Percentiles rank a stretch among this genome's conserved stretches.
Evolutionary conservation across 1,140 invertebrate genomes (phyloP).

Genomic region (Dreissena rostriformis): DNA sequence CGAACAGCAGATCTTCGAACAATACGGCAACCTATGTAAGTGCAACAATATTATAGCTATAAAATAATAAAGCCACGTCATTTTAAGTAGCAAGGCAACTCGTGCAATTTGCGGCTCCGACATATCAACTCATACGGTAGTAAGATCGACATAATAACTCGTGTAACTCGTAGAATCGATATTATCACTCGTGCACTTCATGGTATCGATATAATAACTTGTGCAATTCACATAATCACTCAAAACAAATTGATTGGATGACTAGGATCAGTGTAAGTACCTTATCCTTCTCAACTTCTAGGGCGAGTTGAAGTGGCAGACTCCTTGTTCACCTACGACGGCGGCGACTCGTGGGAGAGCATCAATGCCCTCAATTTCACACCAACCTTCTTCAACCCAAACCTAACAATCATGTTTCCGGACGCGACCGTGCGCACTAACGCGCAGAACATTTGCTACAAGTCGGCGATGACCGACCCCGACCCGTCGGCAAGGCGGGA

Average conservation of each 20-base stretch:
- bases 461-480: constrained; percentile 31
- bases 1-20: constrained; percentile 51
- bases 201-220: too few species aligned
- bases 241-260: too few species aligned
- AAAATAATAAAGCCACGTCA: too few species aligned
- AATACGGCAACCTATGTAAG: constrained; percentile 57
- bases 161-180: too few species aligned
- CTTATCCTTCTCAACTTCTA: background rate
- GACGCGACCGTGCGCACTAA: constrained; percentile 30
- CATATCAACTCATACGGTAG: too few species aligned
- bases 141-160: too few species aligned
- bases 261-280: too few species aligned
- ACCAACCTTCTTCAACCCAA: constrained; percentile 63
- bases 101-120: too few species aligned
- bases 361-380: constrained; percentile 47
- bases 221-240: too few species aligned
- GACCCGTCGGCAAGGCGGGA: constrained; percentile 50
- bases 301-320: constrained; percentile 30
- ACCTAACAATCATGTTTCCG: constrained; percentile 64
- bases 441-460: constrained; percentile 57
- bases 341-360: constrained; percentile 23
- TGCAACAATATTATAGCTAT: background rate
- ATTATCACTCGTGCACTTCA: too few species aligned
- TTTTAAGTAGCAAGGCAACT: too few species aligned
- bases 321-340: constrained; percentile 50